These are phyloP conservation scores for Leptopilina syphax DNA, from an alignment of 2,888 invertebrate species.

Conservation along the genomic window DNA sequence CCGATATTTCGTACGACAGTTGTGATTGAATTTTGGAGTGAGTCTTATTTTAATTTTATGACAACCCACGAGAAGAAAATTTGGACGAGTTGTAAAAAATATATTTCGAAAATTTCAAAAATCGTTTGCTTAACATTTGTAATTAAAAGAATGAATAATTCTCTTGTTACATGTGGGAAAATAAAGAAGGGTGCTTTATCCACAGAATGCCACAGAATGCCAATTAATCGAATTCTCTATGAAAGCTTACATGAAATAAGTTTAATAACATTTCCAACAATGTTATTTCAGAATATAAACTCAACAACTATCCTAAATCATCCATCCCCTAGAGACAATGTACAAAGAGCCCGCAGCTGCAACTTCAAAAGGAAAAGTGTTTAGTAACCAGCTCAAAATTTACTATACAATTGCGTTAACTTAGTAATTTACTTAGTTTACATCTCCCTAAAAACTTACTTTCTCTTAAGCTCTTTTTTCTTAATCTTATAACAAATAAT, in stretches of 20 bases:
- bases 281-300: neutral
- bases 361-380: neutral
- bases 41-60: no score
- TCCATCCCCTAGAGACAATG: constrained; percentile 2
- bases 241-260: neutral
- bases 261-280: constrained; percentile 19
- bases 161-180: no score
- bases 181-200: no score
- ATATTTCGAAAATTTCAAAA: no score
- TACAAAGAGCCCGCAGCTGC: constrained; percentile 6
- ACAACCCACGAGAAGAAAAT: no score
- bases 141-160: no score
- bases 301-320: constrained; percentile 2
- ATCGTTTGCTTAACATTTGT: no score
- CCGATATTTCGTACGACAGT: no score
- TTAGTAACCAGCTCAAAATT: constrained; percentile 5
- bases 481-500: neutral
- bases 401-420: neutral
- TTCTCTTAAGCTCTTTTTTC: neutral
- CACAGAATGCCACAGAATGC: no score
- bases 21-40: no score
- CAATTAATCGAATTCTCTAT: neutral
- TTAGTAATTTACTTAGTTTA: neutral
- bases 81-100: no score
- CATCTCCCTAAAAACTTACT: neutral